Percentiles rank a stretch among this genome's conserved stretches.
Evolutionary conservation across 1,140 invertebrate species (phyloP).

Genomic region (Venustaconcha ellipsiformis): DNA sequence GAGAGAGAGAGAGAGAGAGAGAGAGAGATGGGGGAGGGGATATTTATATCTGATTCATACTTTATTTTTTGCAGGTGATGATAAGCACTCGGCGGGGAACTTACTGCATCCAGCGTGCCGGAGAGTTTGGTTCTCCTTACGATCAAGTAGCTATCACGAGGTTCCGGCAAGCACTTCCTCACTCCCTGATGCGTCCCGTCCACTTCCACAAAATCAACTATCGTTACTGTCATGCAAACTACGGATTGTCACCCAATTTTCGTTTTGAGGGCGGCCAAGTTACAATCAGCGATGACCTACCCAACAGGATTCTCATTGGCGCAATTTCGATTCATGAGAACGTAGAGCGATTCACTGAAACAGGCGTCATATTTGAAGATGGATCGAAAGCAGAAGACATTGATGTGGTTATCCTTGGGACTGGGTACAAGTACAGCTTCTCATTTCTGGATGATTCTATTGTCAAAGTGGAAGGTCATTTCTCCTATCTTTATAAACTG

Average conservation of each 20-base stretch:
- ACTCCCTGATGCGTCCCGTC: conserved; percentile 35
- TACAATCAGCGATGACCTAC: conserved; percentile 71
- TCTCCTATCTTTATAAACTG: conserved; percentile 70
- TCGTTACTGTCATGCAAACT: conserved; percentile 39
- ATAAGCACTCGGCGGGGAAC: conserved; percentile 41
- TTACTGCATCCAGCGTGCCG: conserved; percentile 35
- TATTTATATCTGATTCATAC: too few species aligned
- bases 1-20: too few species aligned
- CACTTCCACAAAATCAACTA: conserved; percentile 37
- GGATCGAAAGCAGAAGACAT: conserved; percentile 51
- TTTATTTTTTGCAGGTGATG: conserved; percentile 30
- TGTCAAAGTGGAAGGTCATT: conserved; percentile 50
- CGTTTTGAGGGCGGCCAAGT: conserved; percentile 35
- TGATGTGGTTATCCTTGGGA: conserved; percentile 53
- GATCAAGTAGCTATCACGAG: conserved; percentile 43
- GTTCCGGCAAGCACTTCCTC: conserved; percentile 32
- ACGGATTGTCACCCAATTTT: conserved; percentile 37
- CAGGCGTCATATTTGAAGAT: conserved; percentile 65
- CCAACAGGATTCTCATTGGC: conserved; percentile 70
- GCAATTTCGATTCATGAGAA: conserved; percentile 66
- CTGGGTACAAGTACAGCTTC: conserved; percentile 52
- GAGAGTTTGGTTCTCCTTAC: conserved; percentile 37
- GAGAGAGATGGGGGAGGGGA: too few species aligned
- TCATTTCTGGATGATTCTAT: conserved; percentile 49
- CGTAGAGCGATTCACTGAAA: conserved; percentile 56